phyloP scores from a whole-genome alignment of 1,140 invertebrate genomes.

The Eriosoma lanigerum region DNA sequence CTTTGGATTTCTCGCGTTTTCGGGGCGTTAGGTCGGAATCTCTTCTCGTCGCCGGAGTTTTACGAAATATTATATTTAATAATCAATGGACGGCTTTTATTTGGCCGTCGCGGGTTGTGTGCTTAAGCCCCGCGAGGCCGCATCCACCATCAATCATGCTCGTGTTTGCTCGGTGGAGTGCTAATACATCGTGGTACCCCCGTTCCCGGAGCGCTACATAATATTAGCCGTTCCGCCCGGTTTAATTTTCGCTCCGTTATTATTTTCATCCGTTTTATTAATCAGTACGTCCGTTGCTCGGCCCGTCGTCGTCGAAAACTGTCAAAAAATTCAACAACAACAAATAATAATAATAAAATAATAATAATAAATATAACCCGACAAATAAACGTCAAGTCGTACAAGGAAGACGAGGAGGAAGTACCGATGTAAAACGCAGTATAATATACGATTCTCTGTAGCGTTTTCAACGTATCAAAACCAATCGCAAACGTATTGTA shows the following conservation, averaged over 20 bases:
- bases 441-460: too few species aligned
- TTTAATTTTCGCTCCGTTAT: constrained; percentile 27
- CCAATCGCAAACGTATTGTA: too few species aligned
- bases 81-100: constrained; percentile 25
- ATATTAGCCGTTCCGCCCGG: constrained; percentile 15
- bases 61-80: constrained; percentile 4
- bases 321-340: too few species aligned
- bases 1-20: too few species aligned
- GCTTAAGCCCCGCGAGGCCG: not conserved
- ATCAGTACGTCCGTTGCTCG: not conserved
- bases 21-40: not conserved
- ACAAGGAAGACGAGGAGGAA: too few species aligned
- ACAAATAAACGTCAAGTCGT: too few species aligned
- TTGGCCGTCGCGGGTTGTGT: constrained; percentile 11
- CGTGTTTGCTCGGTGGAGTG: not conserved
- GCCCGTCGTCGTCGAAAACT: not conserved
- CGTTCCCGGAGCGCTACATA: not conserved
- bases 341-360: too few species aligned
- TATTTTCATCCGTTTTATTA: constrained; percentile 31
- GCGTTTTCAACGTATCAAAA: too few species aligned
- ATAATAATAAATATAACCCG: too few species aligned
- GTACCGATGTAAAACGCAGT: too few species aligned
- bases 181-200: constrained; percentile 26
- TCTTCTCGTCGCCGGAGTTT: not conserved
- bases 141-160: constrained; percentile 17